phyloP scores from a whole-genome alignment of 2,797 vertebrate species.

The Malacoctenus gilli region DNA sequence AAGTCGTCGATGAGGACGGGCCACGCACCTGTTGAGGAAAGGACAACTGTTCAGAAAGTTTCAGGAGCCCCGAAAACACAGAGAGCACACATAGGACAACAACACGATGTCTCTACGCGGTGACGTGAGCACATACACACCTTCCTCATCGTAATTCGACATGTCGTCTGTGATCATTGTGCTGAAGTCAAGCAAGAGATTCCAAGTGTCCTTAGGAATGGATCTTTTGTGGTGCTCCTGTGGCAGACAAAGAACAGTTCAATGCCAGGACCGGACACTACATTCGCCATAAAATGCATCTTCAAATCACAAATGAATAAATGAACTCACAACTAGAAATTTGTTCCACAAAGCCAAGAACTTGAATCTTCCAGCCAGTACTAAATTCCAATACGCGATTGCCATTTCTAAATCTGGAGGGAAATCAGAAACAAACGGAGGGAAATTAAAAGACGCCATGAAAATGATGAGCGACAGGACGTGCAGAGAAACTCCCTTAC shows the following conservation, averaged over 20 bases:
- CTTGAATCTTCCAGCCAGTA: slow-evolving; percentile 98
- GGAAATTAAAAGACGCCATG: not conserved
- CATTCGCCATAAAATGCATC: too few relatives aligned
- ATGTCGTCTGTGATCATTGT: slow-evolving; percentile 99
- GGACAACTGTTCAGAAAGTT: too few relatives aligned
- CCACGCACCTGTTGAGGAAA: slow-evolving; percentile 87
- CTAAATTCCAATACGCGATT: slow-evolving; percentile 99
- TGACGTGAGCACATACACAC: slow-evolving; percentile 73
- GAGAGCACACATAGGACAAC: too few relatives aligned
- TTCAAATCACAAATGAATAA: not conserved
- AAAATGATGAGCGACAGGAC: not conserved
- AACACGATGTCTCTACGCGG: not conserved
- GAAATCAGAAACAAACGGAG: slow-evolving; percentile 41
- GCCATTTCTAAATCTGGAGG: slow-evolving; percentile 98
- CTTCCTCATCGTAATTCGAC: slow-evolving; percentile 99
- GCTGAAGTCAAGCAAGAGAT: slow-evolving; percentile 99
- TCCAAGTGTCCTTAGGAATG: slow-evolving; percentile 99
- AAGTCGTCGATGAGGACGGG: slow-evolving; percentile 98
- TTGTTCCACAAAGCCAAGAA: slow-evolving; percentile 99
- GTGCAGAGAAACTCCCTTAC: slow-evolving; percentile 76
- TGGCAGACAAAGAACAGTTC: slow-evolving; percentile 24
- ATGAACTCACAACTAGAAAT: slow-evolving; percentile 97
- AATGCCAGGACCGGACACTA: too few relatives aligned
- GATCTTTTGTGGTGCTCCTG: slow-evolving; percentile 99
- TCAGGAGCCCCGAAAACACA: too few relatives aligned